phyloP scores from a whole-genome alignment of 2,888 invertebrate genomes.

The Galeruca laticollis region DNA sequence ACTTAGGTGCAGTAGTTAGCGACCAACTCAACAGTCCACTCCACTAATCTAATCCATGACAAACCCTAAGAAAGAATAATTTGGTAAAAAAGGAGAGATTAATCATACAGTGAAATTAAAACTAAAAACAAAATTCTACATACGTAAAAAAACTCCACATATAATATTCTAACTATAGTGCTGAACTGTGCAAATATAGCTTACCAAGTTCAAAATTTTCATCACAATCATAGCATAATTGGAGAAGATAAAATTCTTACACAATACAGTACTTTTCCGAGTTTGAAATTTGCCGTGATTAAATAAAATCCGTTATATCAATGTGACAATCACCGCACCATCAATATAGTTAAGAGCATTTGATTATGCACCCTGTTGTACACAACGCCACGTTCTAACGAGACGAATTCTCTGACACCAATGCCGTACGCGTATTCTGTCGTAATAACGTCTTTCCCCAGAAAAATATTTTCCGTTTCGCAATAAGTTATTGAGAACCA shows the following conservation, averaged over 20 bases:
- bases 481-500: too few species aligned
- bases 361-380: conserved; percentile 31
- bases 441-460: neutral
- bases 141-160: too few species aligned
- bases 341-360: conserved; percentile 28
- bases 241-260: neutral
- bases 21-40: too few species aligned
- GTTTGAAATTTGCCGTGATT: conserved; percentile 4
- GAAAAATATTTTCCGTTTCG: too few species aligned
- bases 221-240: conserved; percentile 8
- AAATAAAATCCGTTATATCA: conserved; percentile 23
- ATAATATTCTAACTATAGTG: too few species aligned
- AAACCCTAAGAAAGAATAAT: too few species aligned
- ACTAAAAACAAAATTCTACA: too few species aligned
- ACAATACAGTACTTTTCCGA: conserved; percentile 3
- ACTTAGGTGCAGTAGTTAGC: too few species aligned
- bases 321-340: conserved; percentile 23
- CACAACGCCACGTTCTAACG: conserved; percentile 23
- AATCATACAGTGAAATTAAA: too few species aligned
- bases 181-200: too few species aligned
- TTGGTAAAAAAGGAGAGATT: too few species aligned
- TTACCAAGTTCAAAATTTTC: neutral
- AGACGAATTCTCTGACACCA: conserved; percentile 8
- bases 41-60: too few species aligned
- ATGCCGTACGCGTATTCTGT: conserved; percentile 2